These are phyloP conservation scores for Pteromalus puparum DNA, from an alignment of 1,140 invertebrate species.

Conservation along the genomic window DNA sequence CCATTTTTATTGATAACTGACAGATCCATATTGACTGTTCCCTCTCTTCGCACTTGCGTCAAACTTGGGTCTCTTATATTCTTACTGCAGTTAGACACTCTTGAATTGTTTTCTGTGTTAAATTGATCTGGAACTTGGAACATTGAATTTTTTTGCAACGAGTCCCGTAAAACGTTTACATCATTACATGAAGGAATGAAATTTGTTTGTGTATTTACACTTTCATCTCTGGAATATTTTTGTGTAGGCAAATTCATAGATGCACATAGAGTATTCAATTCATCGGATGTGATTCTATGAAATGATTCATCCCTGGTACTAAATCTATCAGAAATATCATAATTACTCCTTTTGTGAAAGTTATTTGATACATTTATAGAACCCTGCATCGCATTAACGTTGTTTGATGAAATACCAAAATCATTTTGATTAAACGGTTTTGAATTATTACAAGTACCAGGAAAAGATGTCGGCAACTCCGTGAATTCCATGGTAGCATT, in stretches of 20 bases:
- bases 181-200: slow-evolving; percentile 27
- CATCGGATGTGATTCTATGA: slow-evolving; percentile 48
- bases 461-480: neutral
- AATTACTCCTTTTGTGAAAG: slow-evolving; percentile 34
- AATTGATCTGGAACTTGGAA: neutral
- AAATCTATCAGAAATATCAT: slow-evolving; percentile 24
- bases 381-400: neutral
- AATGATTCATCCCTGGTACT: slow-evolving; percentile 32
- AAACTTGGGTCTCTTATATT: neutral
- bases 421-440: slow-evolving; percentile 11
- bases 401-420: slow-evolving; percentile 27
- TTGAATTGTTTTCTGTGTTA: slow-evolving; percentile 2
- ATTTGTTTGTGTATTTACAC: neutral
- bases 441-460: neutral
- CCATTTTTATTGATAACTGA: neutral
- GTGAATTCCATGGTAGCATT: slow-evolving; percentile 19
- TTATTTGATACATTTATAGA: slow-evolving; percentile 20
- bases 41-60: neutral
- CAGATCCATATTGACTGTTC: neutral
- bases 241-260: slow-evolving; percentile 50
- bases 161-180: slow-evolving; percentile 34
- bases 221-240: slow-evolving; percentile 23
- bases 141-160: slow-evolving; percentile 29
- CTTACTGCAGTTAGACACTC: neutral
- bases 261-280: slow-evolving; percentile 51